Conservation (phyloP, 2,888 invertebrate species). For the Brachypterus glaber region DNA sequence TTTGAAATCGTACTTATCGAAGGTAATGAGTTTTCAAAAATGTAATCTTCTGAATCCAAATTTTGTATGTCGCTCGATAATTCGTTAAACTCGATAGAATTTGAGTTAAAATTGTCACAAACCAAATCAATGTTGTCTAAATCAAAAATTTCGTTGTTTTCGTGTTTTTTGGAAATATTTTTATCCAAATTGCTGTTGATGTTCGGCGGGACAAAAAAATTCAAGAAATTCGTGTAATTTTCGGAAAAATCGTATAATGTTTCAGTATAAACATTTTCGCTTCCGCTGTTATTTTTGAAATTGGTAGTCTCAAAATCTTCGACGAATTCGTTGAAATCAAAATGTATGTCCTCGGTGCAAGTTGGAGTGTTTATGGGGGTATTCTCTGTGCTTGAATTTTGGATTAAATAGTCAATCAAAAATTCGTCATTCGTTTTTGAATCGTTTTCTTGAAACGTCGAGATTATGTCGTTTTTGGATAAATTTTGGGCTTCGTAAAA, state of each 20-base stretch:
- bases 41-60: slow-evolving; percentile 13
- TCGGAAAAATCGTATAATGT: slow-evolving; percentile 14
- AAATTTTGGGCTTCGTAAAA: slow-evolving; percentile 38
- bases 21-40: slow-evolving; percentile 21
- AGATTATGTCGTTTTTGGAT: slow-evolving; percentile 27
- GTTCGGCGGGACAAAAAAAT: slow-evolving; percentile 29
- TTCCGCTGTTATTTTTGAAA: slow-evolving; percentile 20
- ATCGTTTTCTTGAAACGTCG: slow-evolving; percentile 27
- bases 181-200: slow-evolving; percentile 8
- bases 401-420: slow-evolving; percentile 28
- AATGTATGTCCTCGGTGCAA: slow-evolving; percentile 23
- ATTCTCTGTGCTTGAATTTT: slow-evolving; percentile 20
- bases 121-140: slow-evolving; percentile 30
- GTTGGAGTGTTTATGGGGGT: slow-evolving; percentile 18
- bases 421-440: slow-evolving; percentile 23
- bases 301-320: slow-evolving; percentile 26
- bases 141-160: slow-evolving; percentile 9
- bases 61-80: slow-evolving; percentile 24
- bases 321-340: slow-evolving; percentile 35
- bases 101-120: slow-evolving; percentile 28
- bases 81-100: slow-evolving; percentile 30
- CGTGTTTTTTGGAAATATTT: too few relatives aligned
- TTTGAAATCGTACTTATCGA: slow-evolving; percentile 31
- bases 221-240: slow-evolving; percentile 17
- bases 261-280: slow-evolving; percentile 25